phyloP scores from a whole-genome alignment of 2,888 invertebrate species.

The Stenodema calcarata region DNA sequence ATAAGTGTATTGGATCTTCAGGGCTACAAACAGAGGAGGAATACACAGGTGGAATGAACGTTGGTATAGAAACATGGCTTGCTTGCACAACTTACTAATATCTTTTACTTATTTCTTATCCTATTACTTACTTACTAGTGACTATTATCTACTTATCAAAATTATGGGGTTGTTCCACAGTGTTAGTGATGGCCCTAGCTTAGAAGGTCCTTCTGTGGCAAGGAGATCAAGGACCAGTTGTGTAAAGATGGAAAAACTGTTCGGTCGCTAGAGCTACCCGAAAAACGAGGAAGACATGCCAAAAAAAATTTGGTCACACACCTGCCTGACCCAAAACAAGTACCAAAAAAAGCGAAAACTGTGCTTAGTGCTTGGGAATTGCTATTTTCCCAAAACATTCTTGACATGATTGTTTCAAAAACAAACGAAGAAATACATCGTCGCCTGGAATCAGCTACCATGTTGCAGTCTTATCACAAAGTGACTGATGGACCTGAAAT shows the following conservation, averaged over 20 bases:
- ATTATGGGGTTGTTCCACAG: too few relatives aligned
- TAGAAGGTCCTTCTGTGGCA: too few relatives aligned
- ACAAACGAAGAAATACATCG: neutral
- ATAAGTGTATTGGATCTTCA: too few relatives aligned
- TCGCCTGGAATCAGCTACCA: neutral
- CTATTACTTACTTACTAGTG: too few relatives aligned
- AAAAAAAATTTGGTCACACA: neutral
- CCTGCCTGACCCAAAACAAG: conserved; percentile 11
- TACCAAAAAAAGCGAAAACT: neutral
- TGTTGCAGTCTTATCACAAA: neutral
- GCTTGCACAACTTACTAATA: too few relatives aligned
- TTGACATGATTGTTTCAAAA: neutral
- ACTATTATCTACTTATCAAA: too few relatives aligned
- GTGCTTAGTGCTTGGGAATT: neutral
- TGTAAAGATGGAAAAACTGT: neutral
- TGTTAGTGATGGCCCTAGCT: too few relatives aligned
- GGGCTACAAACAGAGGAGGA: too few relatives aligned
- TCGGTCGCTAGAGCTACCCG: neutral
- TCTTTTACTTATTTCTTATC: too few relatives aligned
- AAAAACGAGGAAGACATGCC: neutral
- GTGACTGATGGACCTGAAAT: neutral
- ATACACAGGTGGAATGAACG: too few relatives aligned
- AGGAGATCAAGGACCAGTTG: too few relatives aligned
- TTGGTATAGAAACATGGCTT: too few relatives aligned
- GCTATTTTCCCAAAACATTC: neutral